A percentile compares a stretch with the other conserved stretches of the same genome.
phyloP scores from a whole-genome alignment of 2,888 invertebrate genomes.

The Eupithecia exiguata region DNA sequence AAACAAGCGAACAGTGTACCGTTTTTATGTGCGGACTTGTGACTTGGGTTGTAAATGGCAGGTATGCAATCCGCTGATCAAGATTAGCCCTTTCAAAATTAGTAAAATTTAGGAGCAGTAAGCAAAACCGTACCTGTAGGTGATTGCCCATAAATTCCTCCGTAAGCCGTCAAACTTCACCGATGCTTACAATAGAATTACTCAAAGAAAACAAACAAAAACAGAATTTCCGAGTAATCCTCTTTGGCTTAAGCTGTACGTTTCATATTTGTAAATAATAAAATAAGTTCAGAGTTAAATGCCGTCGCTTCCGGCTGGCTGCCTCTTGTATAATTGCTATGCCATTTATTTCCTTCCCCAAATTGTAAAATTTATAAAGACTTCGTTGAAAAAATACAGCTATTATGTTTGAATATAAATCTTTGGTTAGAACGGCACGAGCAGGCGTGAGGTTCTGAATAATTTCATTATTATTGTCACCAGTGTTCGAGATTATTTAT shows the following conservation, averaged over 20 bases:
- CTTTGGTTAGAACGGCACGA: slow-evolving; percentile 72
- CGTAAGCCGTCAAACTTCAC: slow-evolving; percentile 40
- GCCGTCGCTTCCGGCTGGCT: slow-evolving; percentile 78
- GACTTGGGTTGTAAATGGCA: slow-evolving; percentile 40
- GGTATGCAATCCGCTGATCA: slow-evolving; percentile 27
- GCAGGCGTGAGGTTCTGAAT: slow-evolving; percentile 72
- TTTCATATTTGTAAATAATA: slow-evolving; percentile 73
- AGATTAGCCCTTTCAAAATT: slow-evolving; percentile 29
- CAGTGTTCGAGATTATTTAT: slow-evolving; percentile 56
- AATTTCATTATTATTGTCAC: slow-evolving; percentile 63
- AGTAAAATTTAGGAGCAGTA: slow-evolving; percentile 14
- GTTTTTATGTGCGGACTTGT: slow-evolving; percentile 46
- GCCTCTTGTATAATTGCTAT: slow-evolving; percentile 74
- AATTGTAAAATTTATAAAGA: slow-evolving; percentile 59
- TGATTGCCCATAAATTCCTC: slow-evolving; percentile 33
- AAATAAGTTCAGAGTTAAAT: slow-evolving; percentile 71
- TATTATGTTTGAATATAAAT: slow-evolving; percentile 75
- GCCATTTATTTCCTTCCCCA: slow-evolving; percentile 77
- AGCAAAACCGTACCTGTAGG: slow-evolving; percentile 12
- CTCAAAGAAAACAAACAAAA: slow-evolving; percentile 82
- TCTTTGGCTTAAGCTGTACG: slow-evolving; percentile 72
- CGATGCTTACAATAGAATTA: slow-evolving; percentile 69
- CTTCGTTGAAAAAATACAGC: slow-evolving; percentile 65
- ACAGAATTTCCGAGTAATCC: slow-evolving; percentile 81
- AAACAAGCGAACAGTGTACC: slow-evolving; percentile 47